Evolutionary conservation across 2,113 vertebrate species (phyloP), one percentile per base, ranked within the genome.

Genomic region (Neodontobutis hainanensis): DNA sequence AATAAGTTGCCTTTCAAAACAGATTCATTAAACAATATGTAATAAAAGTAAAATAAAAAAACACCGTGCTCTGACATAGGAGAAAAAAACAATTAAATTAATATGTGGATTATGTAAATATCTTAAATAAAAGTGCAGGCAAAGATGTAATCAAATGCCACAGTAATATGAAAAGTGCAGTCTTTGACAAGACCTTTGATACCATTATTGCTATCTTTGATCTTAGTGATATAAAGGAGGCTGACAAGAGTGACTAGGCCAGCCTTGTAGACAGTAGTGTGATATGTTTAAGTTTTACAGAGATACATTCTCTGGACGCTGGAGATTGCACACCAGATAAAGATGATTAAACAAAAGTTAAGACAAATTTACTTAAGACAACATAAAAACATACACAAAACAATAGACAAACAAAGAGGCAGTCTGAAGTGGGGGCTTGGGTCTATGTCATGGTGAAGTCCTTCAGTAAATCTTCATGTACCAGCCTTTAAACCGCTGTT

Each of bases 401-500:
- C 48, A 84, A 84, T 71, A 80, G 72, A 85, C 74, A 85, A 84
- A 88, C 72, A 78, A 66, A 15, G 14, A 81, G 64, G 77, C 35
- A 63, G 80, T 68, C 83, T 65, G 55, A 73, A 74, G 67, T 35
- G 43, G 49, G 51, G 81, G 65, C 83, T 85, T 70, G 57, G 19
- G 62, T 83, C 86, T 78, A 90, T 74, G 86, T 81, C 84, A 90
- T 90, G 64, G 64, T 76, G 43, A 57, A 47, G 64, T 84, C 64
- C 59, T 77, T 52, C 3, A 70, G 47, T 65, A 47, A 53, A 63
- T 70, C 55, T 65, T 85, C 82, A 84, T 78, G 81, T 90, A 73
- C 88, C 89, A 58, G 85, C 86, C 79, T 82, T 69, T 43, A 78
- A 62, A 67, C 73, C 75, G 65, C 53, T 80, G 69, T 82, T 81